Percentiles rank a stretch among this genome's conserved stretches.
phyloP scores from a whole-genome alignment of 64 coral and sea anemone genomes.

The Exaiptasia diaphana region DNA sequence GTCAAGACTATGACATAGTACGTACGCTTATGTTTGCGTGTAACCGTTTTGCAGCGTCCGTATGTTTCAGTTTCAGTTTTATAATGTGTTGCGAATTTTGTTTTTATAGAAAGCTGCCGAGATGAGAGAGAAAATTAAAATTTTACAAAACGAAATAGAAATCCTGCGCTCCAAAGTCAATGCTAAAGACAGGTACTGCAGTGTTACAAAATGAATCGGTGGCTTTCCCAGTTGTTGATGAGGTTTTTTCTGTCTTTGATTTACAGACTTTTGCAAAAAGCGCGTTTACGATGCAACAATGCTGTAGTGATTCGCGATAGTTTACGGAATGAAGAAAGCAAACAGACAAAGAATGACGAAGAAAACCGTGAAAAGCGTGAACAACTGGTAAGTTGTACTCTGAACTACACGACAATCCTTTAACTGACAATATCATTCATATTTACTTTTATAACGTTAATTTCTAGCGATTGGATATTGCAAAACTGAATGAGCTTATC shows the following conservation, averaged over 20 bases:
- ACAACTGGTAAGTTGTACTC: conserved; percentile 56
- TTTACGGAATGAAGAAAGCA: conserved; percentile 94
- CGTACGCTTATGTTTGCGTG: too few species aligned
- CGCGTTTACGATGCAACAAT: conserved; percentile 80
- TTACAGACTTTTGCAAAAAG: conserved; percentile 82
- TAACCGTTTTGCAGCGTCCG: too few species aligned
- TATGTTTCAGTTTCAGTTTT: too few species aligned
- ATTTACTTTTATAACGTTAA: not conserved
- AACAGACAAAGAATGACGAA: conserved; percentile 77
- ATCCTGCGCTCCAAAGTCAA: conserved; percentile 99
- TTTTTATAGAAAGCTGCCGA: conserved; percentile 88
- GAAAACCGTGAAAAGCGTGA: conserved; percentile 91
- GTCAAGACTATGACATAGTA: too few species aligned
- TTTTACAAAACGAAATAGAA: conserved; percentile 99
- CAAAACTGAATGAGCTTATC: conserved; percentile 90
- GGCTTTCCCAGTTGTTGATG: not conserved
- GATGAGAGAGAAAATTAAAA: conserved; percentile 98
- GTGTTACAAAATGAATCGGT: not conserved
- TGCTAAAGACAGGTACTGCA: conserved; percentile 90
- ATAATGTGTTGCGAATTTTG: too few species aligned
- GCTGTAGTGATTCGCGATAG: conserved; percentile 95
- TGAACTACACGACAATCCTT: not conserved
- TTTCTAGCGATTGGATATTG: conserved; percentile 86
- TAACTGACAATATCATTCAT: not conserved
- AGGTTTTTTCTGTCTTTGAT: not conserved